Conservation (phyloP, 2,797 vertebrate genomes). For the Hoplostethus atlanticus region DNA sequence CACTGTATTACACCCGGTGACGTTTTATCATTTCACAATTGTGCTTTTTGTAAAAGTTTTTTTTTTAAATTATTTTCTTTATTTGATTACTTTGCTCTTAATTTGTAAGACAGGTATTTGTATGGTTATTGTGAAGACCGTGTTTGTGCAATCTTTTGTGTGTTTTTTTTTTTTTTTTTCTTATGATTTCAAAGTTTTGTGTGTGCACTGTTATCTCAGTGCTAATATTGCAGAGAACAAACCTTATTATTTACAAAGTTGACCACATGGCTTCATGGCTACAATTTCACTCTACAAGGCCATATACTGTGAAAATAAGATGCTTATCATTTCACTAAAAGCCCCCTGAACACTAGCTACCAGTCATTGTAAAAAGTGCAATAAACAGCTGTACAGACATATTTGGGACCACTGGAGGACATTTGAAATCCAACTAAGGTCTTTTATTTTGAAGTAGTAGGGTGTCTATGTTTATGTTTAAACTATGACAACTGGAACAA, state of each 20-base stretch:
- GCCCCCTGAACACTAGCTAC: conserved; percentile 70
- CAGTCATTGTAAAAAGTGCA: conserved; percentile 63
- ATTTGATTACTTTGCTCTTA: conserved; percentile 78
- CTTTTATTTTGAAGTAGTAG: background rate
- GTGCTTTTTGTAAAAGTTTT: conserved; percentile 90
- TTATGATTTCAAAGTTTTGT: background rate
- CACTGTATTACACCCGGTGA: conserved; percentile 64
- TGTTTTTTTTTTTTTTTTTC: conserved; percentile 24
- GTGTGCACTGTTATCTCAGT: conserved; percentile 45
- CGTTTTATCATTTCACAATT: conserved; percentile 71
- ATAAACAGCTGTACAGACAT: conserved; percentile 53
- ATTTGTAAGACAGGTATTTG: conserved; percentile 81
- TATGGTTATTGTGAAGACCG: conserved; percentile 81
- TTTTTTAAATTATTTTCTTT: conserved; percentile 42
- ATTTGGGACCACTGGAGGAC: background rate
- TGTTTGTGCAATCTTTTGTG: conserved; percentile 82
- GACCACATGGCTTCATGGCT: conserved; percentile 20
- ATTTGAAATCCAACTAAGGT: background rate
- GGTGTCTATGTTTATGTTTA: background rate
- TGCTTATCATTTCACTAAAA: conserved; percentile 42
- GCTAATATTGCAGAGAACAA: conserved; percentile 53
- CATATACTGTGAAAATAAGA: conserved; percentile 71
- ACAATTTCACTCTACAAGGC: conserved; percentile 50
- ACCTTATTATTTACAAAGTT: conserved; percentile 54
- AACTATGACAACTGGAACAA: background rate